Base-by-base conservation (phyloP, 2,113 vertebrate species). In the Athene noctua region DNA sequence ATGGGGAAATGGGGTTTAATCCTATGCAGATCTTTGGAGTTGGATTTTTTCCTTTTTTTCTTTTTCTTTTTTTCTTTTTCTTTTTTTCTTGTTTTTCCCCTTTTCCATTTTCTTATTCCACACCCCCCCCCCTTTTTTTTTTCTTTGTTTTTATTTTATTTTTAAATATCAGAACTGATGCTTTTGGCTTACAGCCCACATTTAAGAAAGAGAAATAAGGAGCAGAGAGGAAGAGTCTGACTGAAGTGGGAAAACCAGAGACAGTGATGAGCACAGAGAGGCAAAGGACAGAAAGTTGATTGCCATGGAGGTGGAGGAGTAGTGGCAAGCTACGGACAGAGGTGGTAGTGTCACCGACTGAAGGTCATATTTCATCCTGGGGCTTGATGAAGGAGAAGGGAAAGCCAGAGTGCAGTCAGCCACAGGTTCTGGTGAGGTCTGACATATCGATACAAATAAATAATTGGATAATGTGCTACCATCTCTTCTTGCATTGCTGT, bases 161-260 rank as follows among this genome's bases (percentile, higher is more conserved):
- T 57, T 59, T 58, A 12, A 26, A 30, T 74, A 22, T 86, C 57
- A 81, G 57, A 57, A 61, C 65, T 75, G 80, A 91, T 72, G 80
- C 52, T 26, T 93, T 95, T 96, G 86, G 80, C 86, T 95, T 29
- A 49, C 18, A 79, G 88, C 75, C 95, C 27, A 40, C 55, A 3
- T 14, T 54, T 25, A 91, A 67, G 88, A 83, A 86, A 86, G 58
- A 90, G 58, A 77, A 92, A 83, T 73, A 58, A 92, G 20, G 71
- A 83, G 52, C 36, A 88, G 54, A 82, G 59, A 73, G 68, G 25
- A 94, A 65, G 72, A 78, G 42, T 63, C 72, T 68, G 68, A 61
- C 25, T 77, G 40, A 93, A 75, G 61, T 75, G 44, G 77, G 86
- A 80, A 94, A 92, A 65, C 32, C 32, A 67, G 59, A 49, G 51